These are phyloP conservation scores for Eremophila alpestris DNA, from an alignment of 2,797 vertebrate species.

Conservation along the genomic window DNA sequence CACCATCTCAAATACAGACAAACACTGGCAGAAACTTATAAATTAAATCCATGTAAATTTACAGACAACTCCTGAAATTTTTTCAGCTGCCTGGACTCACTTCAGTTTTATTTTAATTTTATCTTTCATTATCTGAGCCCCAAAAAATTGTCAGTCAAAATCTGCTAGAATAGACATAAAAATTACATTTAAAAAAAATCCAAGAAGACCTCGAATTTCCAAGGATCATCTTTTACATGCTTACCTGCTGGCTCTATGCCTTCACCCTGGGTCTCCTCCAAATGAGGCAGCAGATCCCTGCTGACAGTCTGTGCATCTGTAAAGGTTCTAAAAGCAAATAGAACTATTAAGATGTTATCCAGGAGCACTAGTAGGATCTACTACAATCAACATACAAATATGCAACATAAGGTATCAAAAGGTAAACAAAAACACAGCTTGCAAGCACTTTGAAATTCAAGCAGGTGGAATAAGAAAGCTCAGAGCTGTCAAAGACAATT, in stretches of 20 bases:
- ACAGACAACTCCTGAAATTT: background rate
- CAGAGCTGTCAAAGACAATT: background rate
- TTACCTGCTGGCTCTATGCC: conserved; percentile 29
- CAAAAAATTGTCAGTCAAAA: background rate
- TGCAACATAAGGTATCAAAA: background rate
- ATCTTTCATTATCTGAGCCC: background rate
- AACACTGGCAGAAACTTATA: background rate
- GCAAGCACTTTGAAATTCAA: background rate
- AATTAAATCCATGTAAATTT: background rate
- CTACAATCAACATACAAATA: background rate
- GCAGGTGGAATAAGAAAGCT: background rate
- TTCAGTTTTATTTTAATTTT: background rate
- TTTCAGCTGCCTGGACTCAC: background rate
- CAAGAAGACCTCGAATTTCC: background rate
- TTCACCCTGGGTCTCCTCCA: background rate
- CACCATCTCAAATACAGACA: background rate
- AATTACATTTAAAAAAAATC: background rate
- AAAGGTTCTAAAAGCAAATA: conserved; percentile 31
- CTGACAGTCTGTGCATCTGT: background rate
- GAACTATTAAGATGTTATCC: background rate
- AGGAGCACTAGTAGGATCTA: background rate
- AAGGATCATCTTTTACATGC: background rate
- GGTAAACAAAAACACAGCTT: background rate
- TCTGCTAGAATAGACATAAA: background rate
- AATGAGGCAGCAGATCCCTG: conserved; percentile 4